Evolutionary conservation across 1,140 invertebrate species (phyloP).

Genomic region (Drosophila funebris): DNA sequence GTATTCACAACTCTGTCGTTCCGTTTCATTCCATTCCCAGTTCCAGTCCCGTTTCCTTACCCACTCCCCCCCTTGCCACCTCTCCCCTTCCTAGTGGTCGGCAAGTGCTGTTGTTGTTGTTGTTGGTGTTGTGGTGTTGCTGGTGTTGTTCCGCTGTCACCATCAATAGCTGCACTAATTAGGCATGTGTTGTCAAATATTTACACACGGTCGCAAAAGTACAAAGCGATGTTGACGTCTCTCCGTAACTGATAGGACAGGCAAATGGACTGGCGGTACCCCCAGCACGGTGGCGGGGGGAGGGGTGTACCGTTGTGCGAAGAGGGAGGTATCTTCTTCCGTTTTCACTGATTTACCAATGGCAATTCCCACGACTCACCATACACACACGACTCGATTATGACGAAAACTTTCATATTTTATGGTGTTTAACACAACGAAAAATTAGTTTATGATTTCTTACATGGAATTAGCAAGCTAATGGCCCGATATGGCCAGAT

Average conservation of each 20-base stretch:
- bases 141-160: slow-evolving; percentile 67
- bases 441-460: slow-evolving; percentile 66
- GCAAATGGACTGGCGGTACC: background rate
- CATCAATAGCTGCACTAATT: slow-evolving; percentile 83
- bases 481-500: slow-evolving; percentile 29
- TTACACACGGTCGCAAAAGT: slow-evolving; percentile 77
- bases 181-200: slow-evolving; percentile 83
- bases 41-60: slow-evolving; percentile 16
- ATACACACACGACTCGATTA: slow-evolving; percentile 44
- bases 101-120: slow-evolving; percentile 53
- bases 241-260: slow-evolving; percentile 30
- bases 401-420: slow-evolving; percentile 70
- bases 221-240: slow-evolving; percentile 64
- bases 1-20: slow-evolving; percentile 6
- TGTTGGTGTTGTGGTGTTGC: slow-evolving; percentile 31
- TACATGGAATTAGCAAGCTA: slow-evolving; percentile 64
- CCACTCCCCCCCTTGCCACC: background rate
- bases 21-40: slow-evolving; percentile 34
- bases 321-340: slow-evolving; percentile 54
- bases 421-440: slow-evolving; percentile 52
- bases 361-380: slow-evolving; percentile 70
- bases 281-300: background rate
- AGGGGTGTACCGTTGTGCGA: too few species aligned
- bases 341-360: slow-evolving; percentile 63
- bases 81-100: slow-evolving; percentile 25